Percentiles rank a stretch among this genome's conserved stretches.
Conservation (phyloP, 2,113 vertebrate genomes). For the Beaufortia kweichowensis region DNA sequence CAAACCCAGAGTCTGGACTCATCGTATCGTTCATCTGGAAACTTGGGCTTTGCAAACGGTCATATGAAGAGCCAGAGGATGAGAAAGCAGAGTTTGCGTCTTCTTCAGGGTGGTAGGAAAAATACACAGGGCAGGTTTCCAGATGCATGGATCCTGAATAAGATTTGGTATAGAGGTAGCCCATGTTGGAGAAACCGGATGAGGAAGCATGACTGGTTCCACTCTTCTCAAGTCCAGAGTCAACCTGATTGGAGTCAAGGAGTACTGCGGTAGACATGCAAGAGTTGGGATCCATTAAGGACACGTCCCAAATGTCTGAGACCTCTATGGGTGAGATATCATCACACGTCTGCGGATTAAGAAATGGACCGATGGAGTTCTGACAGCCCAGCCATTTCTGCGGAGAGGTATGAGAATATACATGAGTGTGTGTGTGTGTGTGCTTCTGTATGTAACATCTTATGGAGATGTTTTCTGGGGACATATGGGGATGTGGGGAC, state of each 20-base stretch:
- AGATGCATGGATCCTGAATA: constrained; percentile 41
- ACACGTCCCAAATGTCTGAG: constrained; percentile 27
- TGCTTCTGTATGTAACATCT: too few relatives aligned
- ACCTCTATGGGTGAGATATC: constrained; percentile 66
- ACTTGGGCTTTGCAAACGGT: constrained; percentile 52
- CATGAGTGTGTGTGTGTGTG: neutral
- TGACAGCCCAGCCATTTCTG: constrained; percentile 72
- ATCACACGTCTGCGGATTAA: constrained; percentile 50
- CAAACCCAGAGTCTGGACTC: constrained; percentile 70
- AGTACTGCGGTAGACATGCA: constrained; percentile 10
- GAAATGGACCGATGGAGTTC: constrained; percentile 47
- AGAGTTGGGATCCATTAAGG: neutral
- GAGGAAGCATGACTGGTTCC: constrained; percentile 47
- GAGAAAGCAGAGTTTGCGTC: constrained; percentile 6
- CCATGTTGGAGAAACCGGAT: constrained; percentile 70
- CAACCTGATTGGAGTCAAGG: neutral
- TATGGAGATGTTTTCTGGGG: too few relatives aligned
- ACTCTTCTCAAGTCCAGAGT: neutral
- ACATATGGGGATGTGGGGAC: too few relatives aligned
- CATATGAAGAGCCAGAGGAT: constrained; percentile 44
- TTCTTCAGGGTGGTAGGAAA: constrained; percentile 59
- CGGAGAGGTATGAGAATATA: neutral
- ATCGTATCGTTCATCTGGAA: constrained; percentile 39
- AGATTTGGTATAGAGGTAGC: constrained; percentile 69
- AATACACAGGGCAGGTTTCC: constrained; percentile 60